Evolutionary conservation across 1,140 invertebrate genomes (phyloP), one percentile per base, ranked within the genome.

Genomic region (Tyrophagus putrescentiae): DNA sequence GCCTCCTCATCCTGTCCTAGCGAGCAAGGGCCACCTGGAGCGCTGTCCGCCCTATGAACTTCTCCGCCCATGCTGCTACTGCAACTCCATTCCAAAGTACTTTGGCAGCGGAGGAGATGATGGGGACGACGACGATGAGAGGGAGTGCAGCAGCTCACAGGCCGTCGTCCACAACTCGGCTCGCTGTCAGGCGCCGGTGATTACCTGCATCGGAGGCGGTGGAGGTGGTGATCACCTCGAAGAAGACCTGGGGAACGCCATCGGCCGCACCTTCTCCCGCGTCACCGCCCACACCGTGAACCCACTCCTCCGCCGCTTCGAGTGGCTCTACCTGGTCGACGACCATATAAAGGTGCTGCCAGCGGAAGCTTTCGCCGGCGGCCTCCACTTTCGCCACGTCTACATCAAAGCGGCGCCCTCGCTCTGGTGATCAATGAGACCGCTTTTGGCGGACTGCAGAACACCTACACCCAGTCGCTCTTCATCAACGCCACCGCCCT

Each of bases 141-240:
- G 27, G 28, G 13, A 57, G 11, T 39, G 32, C 25, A 44, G 25
- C 32, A 23, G 31, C 21, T 11, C 33, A 3, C 21, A 57, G 13
- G n/a, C 29, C 2, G 31, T 44, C 16, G 33, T 29, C 3, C 1
- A n/a, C n/a, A n/a, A n/a, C n/a, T n/a, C n/a, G n/a, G n/a, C 13
- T 23, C 4, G 29, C 7, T 59, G 57, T 59, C 57, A 59, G 18
- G 11, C 27, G n/a, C 5, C 57, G 4, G 57, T 59, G n/a, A 25
- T 59, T 7, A 59, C 57, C 27, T 59, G 57, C 36, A 42, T 42
- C 18, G 57, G 57, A n/a, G n/a, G n/a, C n/a, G n/a, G n/a, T n/a
- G n/a, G n/a, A n/a, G n/a, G n/a, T n/a, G n/a, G n/a, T n/a, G n/a
- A n/a, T 28, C 9, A 59, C 29, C 25, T 16, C 4, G 9, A 16